These are phyloP conservation scores for Hemiprocne comata DNA, from an alignment of 2,113 vertebrate genomes.

Conservation along the genomic window DNA sequence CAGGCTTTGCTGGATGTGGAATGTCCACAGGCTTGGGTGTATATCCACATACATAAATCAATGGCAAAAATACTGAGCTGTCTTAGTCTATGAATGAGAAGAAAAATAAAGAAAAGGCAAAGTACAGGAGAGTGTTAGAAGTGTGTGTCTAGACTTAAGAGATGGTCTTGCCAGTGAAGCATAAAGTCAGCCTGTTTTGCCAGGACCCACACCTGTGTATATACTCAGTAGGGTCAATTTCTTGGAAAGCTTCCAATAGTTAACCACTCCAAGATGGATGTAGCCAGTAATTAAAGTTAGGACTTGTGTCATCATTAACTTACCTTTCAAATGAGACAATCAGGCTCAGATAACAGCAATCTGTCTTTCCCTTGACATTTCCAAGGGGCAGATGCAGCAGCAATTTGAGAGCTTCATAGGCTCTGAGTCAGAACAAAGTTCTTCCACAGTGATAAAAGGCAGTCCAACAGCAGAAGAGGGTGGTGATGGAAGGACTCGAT, in stretches of 20 bases:
- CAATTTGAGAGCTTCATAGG: slow-evolving; percentile 38
- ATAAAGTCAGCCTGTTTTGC: neutral
- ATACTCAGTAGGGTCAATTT: neutral
- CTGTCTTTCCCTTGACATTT: slow-evolving; percentile 38
- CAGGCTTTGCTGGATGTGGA: slow-evolving; percentile 24
- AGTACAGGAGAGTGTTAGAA: neutral
- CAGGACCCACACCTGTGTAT: neutral
- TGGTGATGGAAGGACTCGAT: neutral
- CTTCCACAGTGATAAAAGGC: neutral
- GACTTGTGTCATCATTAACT: slow-evolving; percentile 45
- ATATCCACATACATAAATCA: neutral
- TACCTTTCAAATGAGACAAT: slow-evolving; percentile 11
- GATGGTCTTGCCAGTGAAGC: neutral
- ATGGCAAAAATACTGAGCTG: neutral
- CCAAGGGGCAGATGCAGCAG: slow-evolving; percentile 48
- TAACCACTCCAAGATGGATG: slow-evolving; percentile 7
- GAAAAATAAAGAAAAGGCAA: slow-evolving; percentile 24
- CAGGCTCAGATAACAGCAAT: neutral
- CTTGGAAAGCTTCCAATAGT: slow-evolving; percentile 30
- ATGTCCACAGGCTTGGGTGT: neutral
- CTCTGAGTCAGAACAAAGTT: slow-evolving; percentile 6
- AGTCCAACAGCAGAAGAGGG: neutral
- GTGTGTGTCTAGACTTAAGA: neutral
- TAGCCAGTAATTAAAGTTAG: slow-evolving; percentile 22
- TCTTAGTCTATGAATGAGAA: neutral